Conservation (phyloP, 2,113 vertebrate species). For the Muntiacus reevesi region DNA sequence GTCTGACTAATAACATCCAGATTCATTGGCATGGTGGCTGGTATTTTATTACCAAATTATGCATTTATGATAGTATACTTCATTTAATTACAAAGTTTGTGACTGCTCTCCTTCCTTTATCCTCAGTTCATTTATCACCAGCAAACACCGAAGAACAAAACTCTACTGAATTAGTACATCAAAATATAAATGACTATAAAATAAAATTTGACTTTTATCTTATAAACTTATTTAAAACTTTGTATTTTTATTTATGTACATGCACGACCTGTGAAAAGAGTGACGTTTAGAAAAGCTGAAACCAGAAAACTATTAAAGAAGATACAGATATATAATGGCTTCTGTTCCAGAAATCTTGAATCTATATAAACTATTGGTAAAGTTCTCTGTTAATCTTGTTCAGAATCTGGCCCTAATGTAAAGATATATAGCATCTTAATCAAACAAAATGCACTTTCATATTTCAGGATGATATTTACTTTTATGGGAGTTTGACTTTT, state of each 20-base stretch:
- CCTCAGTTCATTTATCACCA: background rate
- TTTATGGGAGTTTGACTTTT: constrained; percentile 57
- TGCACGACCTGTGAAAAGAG: background rate
- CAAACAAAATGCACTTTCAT: constrained; percentile 11
- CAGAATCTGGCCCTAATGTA: background rate
- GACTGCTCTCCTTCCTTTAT: fast-evolving
- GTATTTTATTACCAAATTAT: background rate
- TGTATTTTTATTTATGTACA: background rate
- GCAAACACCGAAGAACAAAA: background rate
- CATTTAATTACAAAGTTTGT: background rate
- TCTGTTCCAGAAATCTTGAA: background rate
- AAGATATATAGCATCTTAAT: constrained; percentile 34
- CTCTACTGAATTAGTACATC: background rate
- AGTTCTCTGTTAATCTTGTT: background rate
- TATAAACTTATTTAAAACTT: background rate
- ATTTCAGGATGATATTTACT: constrained; percentile 61
- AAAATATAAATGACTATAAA: background rate
- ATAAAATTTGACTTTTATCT: background rate
- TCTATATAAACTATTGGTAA: background rate
- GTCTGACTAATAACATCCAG: background rate
- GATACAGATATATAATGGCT: background rate
- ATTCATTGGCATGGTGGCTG: background rate
- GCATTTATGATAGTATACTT: background rate
- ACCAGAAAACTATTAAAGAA: background rate
- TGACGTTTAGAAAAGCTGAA: background rate